A percentile compares a stretch with the other conserved stretches of the same genome.
Conservation (phyloP, 2,888 invertebrate genomes). For the Congeria kusceri region DNA sequence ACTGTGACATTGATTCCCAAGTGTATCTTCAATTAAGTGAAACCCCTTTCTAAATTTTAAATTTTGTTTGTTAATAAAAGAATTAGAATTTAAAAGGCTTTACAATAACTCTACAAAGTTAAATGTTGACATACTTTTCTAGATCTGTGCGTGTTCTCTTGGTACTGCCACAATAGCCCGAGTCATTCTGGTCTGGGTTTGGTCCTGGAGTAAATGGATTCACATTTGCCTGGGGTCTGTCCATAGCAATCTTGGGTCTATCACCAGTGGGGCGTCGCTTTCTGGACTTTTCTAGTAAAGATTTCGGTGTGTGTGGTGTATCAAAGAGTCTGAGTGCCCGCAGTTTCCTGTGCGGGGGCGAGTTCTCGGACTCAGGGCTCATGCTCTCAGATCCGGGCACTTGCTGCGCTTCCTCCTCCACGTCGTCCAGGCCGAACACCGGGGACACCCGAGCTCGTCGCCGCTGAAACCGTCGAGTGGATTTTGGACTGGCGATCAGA, state of each 20-base stretch:
- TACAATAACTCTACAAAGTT: too few species aligned
- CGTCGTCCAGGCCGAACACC: slow-evolving; percentile 66
- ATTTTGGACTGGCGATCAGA: slow-evolving; percentile 69
- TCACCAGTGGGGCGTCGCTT: slow-evolving; percentile 66
- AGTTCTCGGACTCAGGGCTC: slow-evolving; percentile 53
- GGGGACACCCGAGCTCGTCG: slow-evolving; percentile 64
- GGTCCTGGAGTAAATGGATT: slow-evolving; percentile 90
- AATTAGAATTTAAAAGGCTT: too few species aligned
- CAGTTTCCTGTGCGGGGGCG: slow-evolving; percentile 86
- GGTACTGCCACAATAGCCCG: slow-evolving; percentile 87
- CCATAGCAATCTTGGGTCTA: slow-evolving; percentile 50
- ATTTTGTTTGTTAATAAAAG: too few species aligned
- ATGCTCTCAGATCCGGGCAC: slow-evolving; percentile 58
- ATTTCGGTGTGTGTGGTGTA: slow-evolving; percentile 94
- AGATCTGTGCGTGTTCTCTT: slow-evolving; percentile 89
- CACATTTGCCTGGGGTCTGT: slow-evolving; percentile 87
- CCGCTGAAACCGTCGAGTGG: slow-evolving; percentile 61
- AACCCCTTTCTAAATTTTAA: too few species aligned
- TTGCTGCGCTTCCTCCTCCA: slow-evolving; percentile 66
- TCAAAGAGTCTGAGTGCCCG: slow-evolving; percentile 90
- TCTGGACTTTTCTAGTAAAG: slow-evolving; percentile 89
- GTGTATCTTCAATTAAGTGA: too few species aligned
- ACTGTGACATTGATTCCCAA: too few species aligned
- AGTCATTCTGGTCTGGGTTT: slow-evolving; percentile 53
- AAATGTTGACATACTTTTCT: slow-evolving; percentile 71